Conservation (phyloP, 2,797 vertebrate genomes). For the Anguilla pacifica region DNA sequence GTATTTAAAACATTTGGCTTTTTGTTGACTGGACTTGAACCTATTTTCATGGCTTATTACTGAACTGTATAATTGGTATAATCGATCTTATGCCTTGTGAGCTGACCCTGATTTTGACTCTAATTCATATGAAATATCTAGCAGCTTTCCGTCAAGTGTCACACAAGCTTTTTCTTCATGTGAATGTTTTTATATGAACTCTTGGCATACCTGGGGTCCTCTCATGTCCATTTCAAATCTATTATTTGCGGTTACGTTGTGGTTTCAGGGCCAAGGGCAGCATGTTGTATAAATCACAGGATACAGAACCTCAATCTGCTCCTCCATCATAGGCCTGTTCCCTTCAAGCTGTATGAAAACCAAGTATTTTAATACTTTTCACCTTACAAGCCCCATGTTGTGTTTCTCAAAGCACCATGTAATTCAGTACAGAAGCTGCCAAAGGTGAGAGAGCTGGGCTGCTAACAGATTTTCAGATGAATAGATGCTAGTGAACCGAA, state of each 20-base stretch:
- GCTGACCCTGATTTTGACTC: not conserved
- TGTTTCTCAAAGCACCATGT: slow-evolving; percentile 44
- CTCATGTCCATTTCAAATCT: slow-evolving; percentile 15
- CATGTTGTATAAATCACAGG: not conserved
- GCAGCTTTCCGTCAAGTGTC: not conserved
- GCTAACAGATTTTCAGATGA: slow-evolving; percentile 30
- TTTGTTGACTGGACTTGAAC: not conserved
- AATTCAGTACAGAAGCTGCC: slow-evolving; percentile 37
- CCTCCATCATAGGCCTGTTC: not conserved
- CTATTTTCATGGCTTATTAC: not conserved
- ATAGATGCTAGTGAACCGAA: slow-evolving; percentile 29
- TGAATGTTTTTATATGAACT: not conserved
- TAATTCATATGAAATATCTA: not conserved
- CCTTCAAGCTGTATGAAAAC: slow-evolving; percentile 31
- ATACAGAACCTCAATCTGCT: slow-evolving; percentile 4
- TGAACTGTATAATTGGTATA: not conserved
- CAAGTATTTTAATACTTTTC: slow-evolving; percentile 21
- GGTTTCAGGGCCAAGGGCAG: not conserved
- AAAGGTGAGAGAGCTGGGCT: not conserved
- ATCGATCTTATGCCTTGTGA: not conserved
- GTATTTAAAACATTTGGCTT: not conserved
- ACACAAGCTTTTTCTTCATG: not conserved
- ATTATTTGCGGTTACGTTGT: not conserved
- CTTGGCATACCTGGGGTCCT: not conserved
- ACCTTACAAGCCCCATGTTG: slow-evolving; percentile 44